A percentile compares a stretch with the other conserved stretches of the same genome.
phyloP scores from a whole-genome alignment of 2,113 vertebrate species.

The Prietella phreatophila region DNA sequence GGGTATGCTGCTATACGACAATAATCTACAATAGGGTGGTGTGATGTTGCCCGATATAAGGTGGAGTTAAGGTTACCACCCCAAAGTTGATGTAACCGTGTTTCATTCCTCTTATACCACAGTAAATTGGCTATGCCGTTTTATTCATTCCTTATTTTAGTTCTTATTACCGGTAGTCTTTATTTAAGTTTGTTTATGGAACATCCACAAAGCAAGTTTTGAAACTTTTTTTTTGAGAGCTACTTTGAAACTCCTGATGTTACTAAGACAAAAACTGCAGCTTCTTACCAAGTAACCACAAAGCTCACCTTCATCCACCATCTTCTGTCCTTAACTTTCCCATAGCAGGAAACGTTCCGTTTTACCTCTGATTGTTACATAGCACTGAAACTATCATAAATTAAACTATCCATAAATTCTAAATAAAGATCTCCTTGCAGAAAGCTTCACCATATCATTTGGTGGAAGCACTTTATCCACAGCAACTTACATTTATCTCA shows the following conservation, averaged over 20 bases:
- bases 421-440: neutral
- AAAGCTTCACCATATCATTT: neutral
- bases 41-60: neutral
- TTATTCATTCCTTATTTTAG: neutral
- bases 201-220: neutral
- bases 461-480: too few species aligned
- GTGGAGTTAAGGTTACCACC: neutral
- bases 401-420: neutral
- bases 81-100: neutral
- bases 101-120: neutral
- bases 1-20: neutral
- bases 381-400: too few species aligned
- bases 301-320: neutral
- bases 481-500: too few species aligned
- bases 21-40: neutral
- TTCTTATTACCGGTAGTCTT: too few species aligned
- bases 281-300: neutral
- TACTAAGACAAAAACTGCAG: neutral
- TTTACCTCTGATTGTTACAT: neutral
- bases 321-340: neutral
- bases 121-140: neutral
- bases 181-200: neutral
- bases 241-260: neutral
- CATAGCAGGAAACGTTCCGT: neutral
- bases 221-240: too few species aligned